Evolutionary conservation across 2,797 vertebrate genomes (phyloP), one percentile per base, ranked within the genome.

Genomic region (Hyperoplus lanceolatus): DNA sequence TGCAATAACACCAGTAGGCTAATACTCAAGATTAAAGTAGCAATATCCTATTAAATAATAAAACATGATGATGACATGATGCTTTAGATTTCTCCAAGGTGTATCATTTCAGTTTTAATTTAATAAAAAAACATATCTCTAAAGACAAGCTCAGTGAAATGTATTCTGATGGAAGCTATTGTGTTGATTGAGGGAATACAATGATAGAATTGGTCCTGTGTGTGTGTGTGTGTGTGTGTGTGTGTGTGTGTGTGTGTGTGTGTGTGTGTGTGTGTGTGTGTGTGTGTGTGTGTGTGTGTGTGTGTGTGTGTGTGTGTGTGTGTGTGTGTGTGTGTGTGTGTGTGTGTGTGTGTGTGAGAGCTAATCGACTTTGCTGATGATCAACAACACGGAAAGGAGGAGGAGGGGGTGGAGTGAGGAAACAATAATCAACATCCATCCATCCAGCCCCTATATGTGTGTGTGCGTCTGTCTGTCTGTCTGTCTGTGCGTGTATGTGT

Each of bases 361-460:
- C 12, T 48, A 39, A 54, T 39, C 62, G 64, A 69, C 60, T 45
- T 8, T 36, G 85, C 68, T 84, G 77, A 78, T 79, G 79, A 80
- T 74, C 68, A 78, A 83, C 73, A 82, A 68, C 77, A 68, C 50
- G 50, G 58, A 51, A 39, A 43, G 49, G 53, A 10, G 53, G 42
- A 63, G 16, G 67, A 18, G 46, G 56, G 54, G 29, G 53, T 58
- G 66, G 39, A n/a, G 76, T 4, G 50, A 70, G 70, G 66, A 75
- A 70, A 59, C 79, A 70, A 58, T 38, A 4, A 45, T 81, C 63
- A 50, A 18, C 85, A 73, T 74, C 79, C 87, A 79, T 29, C 29
- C 29, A 29, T 29, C 29, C 29, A 29, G 29, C 29, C 29, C 29
- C 2, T 29, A 3, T 29, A 0, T 29, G 36, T 73, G 69, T 43